Evolutionary conservation across 30 jellyfish, hydroid and myxozoan species (phyloP).

Genomic region (Catostylus mosaicus): DNA sequence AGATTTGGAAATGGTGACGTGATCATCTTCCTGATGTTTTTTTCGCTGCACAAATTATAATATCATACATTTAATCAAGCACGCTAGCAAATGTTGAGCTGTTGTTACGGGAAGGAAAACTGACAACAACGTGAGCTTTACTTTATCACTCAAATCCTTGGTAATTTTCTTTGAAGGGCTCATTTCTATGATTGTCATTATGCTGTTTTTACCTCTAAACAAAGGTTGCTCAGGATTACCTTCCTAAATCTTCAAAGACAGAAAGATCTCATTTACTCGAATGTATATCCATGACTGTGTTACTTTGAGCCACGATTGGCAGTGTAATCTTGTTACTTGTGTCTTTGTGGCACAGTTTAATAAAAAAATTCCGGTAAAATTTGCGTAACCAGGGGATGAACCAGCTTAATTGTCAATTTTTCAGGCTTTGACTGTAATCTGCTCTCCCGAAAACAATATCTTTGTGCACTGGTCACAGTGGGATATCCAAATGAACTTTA

Average conservation of each 20-base stretch:
- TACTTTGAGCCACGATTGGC: not conserved
- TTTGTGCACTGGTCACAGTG: not conserved
- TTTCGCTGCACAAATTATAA: no score
- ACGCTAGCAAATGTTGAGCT: no score
- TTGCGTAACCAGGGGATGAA: not conserved
- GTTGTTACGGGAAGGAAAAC: no score
- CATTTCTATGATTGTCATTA: not conserved
- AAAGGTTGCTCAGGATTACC: not conserved
- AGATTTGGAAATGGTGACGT: no score
- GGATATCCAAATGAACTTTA: no score
- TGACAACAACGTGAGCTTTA: no score
- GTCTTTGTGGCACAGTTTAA: conserved; percentile 2
- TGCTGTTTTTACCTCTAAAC: not conserved
- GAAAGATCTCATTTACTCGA: not conserved
- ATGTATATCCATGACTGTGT: not conserved
- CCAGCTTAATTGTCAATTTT: not conserved
- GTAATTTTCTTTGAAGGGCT: not conserved
- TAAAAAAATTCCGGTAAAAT: not conserved
- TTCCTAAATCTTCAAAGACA: not conserved
- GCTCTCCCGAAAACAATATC: not conserved
- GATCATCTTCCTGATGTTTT: no score
- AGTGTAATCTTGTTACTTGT: not conserved
- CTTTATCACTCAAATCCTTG: not conserved
- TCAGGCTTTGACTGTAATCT: not conserved
- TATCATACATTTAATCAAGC: no score